Base-by-base conservation (phyloP, 2,113 vertebrate genomes). In the Marcusenius ussheri region DNA sequence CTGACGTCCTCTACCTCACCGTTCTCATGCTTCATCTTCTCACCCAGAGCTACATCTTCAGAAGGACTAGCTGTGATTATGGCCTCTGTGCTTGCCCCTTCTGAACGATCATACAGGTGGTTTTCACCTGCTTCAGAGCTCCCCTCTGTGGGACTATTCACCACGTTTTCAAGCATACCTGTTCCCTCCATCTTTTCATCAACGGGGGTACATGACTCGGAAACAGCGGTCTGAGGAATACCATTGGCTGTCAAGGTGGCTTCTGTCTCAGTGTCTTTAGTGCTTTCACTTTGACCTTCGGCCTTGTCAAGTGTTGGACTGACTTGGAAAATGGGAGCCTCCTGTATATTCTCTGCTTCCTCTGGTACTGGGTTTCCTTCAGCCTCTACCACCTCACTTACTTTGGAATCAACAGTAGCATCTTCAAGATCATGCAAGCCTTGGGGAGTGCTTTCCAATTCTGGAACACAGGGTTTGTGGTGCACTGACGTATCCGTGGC, bases 1-100 rank as follows among this genome's bases (percentile, higher is more conserved):
- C 92, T 91, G 39, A 27, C 15, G 2, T 31, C 49, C 77, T 93
- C 91, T 84, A 93, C 92, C 87, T 93, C 93, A 83, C 96, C 95
- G 47, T 96, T 96, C 90, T 95, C 94, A 90, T 95, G 91, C 91
- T 93, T 93, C 88, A 17, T 89, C 70, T 94, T 92, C 24, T 58
- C 74, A 35, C 11, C 35, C 8, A 27, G 8, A 56, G 35, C 31
- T 42, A 21, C 35, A 11, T 50, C 74, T 2, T 83, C 50, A 39
- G 47, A 13, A 7, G 66, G 70, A 89, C 3, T 35, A 47, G 88
- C 70, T 11, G 27, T 10, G n/a, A 74, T 88, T 86, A 90, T 91
- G 4, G 86, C 85, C 53, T 92, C 92, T 46, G 90, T 90, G 2
- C 35, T 58, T 5, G 21, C 50, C 8, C 35, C 39, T 27, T 45